Base-by-base conservation (phyloP, 2,113 vertebrate species). In the Syngnathus floridae region DNA sequence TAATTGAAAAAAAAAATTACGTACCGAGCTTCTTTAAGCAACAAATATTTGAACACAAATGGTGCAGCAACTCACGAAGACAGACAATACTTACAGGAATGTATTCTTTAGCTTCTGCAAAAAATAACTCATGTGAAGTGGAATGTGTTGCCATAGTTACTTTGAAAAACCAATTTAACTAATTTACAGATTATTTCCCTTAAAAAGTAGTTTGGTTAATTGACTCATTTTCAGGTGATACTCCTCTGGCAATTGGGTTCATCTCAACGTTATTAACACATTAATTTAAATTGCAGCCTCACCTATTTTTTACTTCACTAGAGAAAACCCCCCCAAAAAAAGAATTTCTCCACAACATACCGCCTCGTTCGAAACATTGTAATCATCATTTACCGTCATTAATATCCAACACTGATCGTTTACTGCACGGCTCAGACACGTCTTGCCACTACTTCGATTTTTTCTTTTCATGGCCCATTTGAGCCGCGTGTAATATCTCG, bases 391-490 rank as follows among this genome's bases (percentile, higher is more conserved):
- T 43, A 45, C 64, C 55, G 46, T 62, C 75, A 67, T 82, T 72
- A 67, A 40, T 54, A 65, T 48, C 10, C 17, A 56, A 16, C 63
- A 37, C 41, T 37, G 40, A 57, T 72, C 69, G 67, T 77, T 76
- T 74, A 52, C 55, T 54, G 54, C 52, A 35, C 5, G 67, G 40
- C 72, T 66, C 60, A 48, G 56, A 46, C 51, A 51, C n/a, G 48
- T 72, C 63, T 63, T 64, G 40, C 19, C 9, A 5, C 67, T n/a
- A 17, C 22, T 43, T 17, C 38, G 31, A 51, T 21, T 48, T 75
- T 77, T 74, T 60, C 52, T 76, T 76, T 81, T 79, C 76, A 86
- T 71, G 80, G 59, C 69, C 79, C 82, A 83, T 85, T 83, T 87
- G 63, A 82, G 75, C 48, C 22, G 17, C 62, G 56, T 66, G 74